Evolutionary conservation across 2,888 invertebrate species (phyloP).

Genomic region (Tetropium fuscum): DNA sequence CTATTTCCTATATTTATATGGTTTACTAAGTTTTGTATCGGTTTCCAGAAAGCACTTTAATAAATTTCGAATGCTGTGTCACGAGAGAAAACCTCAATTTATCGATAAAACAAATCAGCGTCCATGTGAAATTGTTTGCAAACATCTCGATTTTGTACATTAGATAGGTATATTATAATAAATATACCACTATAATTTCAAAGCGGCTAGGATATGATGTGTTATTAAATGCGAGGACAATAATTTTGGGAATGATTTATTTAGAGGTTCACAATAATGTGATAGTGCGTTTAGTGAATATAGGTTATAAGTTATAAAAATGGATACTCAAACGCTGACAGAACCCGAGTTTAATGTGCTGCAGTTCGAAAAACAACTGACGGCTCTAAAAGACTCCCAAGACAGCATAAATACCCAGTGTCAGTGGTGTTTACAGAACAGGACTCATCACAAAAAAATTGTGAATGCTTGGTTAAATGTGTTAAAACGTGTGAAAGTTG

Average conservation of each 20-base stretch:
- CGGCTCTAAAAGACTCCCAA: conserved; percentile 89
- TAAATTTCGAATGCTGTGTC: background rate
- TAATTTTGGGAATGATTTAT: background rate
- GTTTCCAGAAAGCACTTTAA: background rate
- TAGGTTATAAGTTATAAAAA: conserved; percentile 35
- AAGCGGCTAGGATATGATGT: background rate
- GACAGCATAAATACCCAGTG: conserved; percentile 94
- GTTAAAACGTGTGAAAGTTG: conserved; percentile 86
- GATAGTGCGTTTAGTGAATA: conserved; percentile 23
- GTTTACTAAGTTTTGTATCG: background rate
- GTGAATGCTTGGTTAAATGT: conserved; percentile 94
- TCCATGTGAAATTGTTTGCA: conserved; percentile 34
- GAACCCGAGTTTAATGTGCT: conserved; percentile 79
- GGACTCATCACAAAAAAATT: conserved; percentile 89
- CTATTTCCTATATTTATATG: background rate
- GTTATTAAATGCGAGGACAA: conserved; percentile 1
- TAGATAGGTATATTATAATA: conserved; percentile 43
- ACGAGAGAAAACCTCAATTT: background rate
- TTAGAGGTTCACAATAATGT: conserved; percentile 6
- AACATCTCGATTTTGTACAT: conserved; percentile 35
- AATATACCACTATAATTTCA: background rate
- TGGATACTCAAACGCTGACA: conserved; percentile 46
- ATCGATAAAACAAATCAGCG: conserved; percentile 26
- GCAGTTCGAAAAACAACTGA: conserved; percentile 86
- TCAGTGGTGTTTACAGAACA: conserved; percentile 91